These are phyloP conservation scores for Zootoca vivipara DNA, from an alignment of 2,113 vertebrate species.

Conservation along the genomic window DNA sequence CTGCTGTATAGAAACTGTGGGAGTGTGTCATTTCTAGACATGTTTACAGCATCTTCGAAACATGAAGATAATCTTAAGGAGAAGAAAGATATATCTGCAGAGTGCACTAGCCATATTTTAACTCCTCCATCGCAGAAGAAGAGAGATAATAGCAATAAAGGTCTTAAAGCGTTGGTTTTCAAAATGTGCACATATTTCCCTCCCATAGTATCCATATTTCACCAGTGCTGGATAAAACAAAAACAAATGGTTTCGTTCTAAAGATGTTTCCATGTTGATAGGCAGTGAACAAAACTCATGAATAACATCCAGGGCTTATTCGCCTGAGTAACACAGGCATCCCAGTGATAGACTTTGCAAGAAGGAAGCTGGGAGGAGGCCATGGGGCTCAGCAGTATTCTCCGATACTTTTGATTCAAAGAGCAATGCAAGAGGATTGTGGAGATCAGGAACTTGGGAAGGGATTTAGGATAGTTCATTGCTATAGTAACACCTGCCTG, in stretches of 20 bases:
- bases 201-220: neutral
- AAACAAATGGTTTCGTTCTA: neutral
- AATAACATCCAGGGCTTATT: neutral
- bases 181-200: conserved; percentile 14
- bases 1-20: conserved; percentile 45
- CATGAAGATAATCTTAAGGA: conserved; percentile 57
- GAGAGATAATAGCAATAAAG: conserved; percentile 14
- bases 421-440: neutral
- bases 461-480: neutral
- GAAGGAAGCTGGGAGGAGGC: neutral
- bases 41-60: conserved; percentile 50
- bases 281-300: neutral
- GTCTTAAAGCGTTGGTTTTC: conserved; percentile 7
- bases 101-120: conserved; percentile 33
- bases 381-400: neutral
- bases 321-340: neutral
- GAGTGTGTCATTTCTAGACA: conserved; percentile 56
- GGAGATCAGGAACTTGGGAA: neutral
- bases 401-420: neutral
- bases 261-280: neutral
- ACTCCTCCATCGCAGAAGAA: conserved; percentile 16
- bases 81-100: neutral
- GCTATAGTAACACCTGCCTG: neutral
- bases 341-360: neutral
- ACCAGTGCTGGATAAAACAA: neutral